These are phyloP conservation scores for Botia kubotai DNA, from an alignment of 2,797 vertebrate genomes.

Conservation along the genomic window DNA sequence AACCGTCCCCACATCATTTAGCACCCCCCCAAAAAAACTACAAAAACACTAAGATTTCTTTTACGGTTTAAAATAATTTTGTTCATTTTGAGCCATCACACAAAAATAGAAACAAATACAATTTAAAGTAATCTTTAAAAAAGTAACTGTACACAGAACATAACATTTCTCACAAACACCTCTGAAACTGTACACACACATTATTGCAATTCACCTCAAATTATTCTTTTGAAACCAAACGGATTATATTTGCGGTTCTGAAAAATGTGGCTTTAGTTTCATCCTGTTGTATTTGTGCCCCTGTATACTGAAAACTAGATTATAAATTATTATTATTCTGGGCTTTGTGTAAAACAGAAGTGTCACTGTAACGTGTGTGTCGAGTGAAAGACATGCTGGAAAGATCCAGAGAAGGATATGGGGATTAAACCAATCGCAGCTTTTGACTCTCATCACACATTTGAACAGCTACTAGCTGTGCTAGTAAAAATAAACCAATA, in stretches of 20 bases:
- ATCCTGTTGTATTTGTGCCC: constrained; percentile 10
- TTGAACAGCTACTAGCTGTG: constrained; percentile 10
- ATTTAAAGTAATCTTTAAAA: constrained; percentile 71
- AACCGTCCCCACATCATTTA: constrained; percentile 75
- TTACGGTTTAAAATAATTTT: constrained; percentile 79
- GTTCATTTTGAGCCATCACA: constrained; percentile 80
- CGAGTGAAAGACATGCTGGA: not conserved
- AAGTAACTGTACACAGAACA: constrained; percentile 86
- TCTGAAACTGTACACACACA: constrained; percentile 72
- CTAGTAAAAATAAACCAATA: constrained; percentile 4
- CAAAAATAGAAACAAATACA: constrained; percentile 79
- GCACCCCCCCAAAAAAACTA: constrained; percentile 64
- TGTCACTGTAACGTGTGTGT: constrained; percentile 2
- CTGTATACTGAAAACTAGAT: constrained; percentile 44
- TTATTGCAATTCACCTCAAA: constrained; percentile 77
- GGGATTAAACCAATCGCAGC: not conserved
- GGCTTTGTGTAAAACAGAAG: not conserved
- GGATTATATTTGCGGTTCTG: constrained; percentile 51
- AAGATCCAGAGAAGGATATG: not conserved
- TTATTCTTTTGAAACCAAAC: constrained; percentile 64
- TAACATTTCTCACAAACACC: constrained; percentile 79
- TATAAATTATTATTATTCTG: not conserved
- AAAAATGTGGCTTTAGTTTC: constrained; percentile 55
- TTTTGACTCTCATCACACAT: not conserved
- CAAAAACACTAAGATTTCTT: constrained; percentile 77